These are phyloP conservation scores for Oncorhynchus kisutch DNA, from an alignment of 2,113 vertebrate species.

Conservation along the genomic window DNA sequence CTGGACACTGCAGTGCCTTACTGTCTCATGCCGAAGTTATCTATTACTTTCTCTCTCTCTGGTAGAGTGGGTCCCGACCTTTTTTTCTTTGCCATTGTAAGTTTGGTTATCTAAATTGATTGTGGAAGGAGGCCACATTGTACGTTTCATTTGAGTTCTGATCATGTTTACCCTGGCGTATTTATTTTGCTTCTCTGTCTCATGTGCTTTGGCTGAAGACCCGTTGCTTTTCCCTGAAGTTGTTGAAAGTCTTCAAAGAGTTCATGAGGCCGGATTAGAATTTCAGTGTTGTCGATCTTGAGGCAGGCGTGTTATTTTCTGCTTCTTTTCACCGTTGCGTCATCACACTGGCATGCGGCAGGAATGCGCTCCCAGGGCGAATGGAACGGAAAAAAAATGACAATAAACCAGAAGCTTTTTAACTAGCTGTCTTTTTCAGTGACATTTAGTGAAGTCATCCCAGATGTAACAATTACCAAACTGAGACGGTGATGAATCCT, in stretches of 20 bases:
- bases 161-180: slow-evolving; percentile 18
- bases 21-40: slow-evolving; percentile 23
- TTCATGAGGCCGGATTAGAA: neutral
- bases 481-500: too few species aligned
- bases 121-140: neutral
- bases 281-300: slow-evolving; percentile 10
- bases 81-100: slow-evolving; percentile 13
- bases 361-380: neutral
- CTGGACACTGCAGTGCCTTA: slow-evolving; percentile 1
- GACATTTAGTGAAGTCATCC: neutral
- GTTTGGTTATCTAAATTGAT: slow-evolving; percentile 34
- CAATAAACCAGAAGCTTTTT: neutral
- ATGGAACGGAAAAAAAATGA: neutral
- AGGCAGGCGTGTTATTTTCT: slow-evolving; percentile 2
- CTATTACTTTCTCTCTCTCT: slow-evolving; percentile 16
- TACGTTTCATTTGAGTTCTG: slow-evolving; percentile 21
- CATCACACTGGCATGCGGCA: neutral
- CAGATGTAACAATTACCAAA: neutral
- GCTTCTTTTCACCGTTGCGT: neutral
- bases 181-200: slow-evolving; percentile 11
- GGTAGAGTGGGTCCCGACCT: neutral
- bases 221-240: neutral
- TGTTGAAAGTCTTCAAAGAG: neutral
- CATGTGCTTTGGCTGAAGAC: neutral
- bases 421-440: neutral